Evolutionary conservation across 1,140 invertebrate genomes (phyloP), one percentile per base, ranked within the genome.

Genomic region (Leptopilina boulardi): DNA sequence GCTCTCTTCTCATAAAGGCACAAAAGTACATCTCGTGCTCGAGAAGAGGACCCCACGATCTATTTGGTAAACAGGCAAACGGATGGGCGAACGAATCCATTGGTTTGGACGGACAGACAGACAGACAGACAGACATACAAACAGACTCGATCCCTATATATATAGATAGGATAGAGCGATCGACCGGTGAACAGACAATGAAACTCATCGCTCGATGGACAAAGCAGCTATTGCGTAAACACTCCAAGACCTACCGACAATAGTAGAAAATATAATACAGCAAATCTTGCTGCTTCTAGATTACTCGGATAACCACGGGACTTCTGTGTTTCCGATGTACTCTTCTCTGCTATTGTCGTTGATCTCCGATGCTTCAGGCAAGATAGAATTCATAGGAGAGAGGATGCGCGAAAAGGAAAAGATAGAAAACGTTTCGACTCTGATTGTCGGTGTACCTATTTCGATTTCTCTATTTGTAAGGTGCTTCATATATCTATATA

Each of bases 201-300:
- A 85, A 85, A 86, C 87, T 88, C 89, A 89, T 90, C 89, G 89
- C 85, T 89, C 87, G 85, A 88, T 87, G 87, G 89, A 91, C 89
- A 91, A 91, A 90, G 89, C 88, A 85, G 86, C 89, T 90, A 90
- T 90, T 91, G 88, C 89, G 90, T 90, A 91, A 91, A 90, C 90
- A 88, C 85, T 90, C 87, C 86, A 88, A 83, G 83, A 85, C 79
- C 80, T 83, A 74, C 78, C 81, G 83, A 85, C 83, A 86, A 87
- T 86, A 82, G 82, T 78, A 81, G 83, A 86, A 85, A 85, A 85
- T 87, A 86, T 85, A 86, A 86, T 85, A 85, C 83, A 78, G 76
- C 79, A 80, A 82, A 85, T 84, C 83, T 85, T 79, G 75, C 79
- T 82, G 82, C 82, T 84, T 86, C 84, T 82, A 87, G 86, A 87